phyloP scores from a whole-genome alignment of 1,140 invertebrate species.

The Drosophila tropicalis region DNA sequence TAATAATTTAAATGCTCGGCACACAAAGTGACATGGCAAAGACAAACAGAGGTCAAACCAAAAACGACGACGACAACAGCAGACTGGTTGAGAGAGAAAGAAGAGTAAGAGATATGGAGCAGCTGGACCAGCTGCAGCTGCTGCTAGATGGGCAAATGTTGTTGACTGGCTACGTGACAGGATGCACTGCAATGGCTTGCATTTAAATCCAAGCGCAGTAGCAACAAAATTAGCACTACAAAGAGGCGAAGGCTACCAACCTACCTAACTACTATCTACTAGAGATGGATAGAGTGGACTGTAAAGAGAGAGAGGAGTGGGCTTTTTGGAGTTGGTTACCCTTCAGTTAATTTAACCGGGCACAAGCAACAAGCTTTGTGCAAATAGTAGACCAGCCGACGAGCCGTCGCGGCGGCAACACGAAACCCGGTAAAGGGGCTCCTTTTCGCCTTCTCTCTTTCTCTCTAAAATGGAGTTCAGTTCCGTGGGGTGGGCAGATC shows the following conservation, averaged over 20 bases:
- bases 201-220: slow-evolving; percentile 73
- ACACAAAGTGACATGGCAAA: slow-evolving; percentile 79
- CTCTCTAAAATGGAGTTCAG: slow-evolving; percentile 13
- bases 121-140: slow-evolving; percentile 23
- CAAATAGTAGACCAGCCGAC: slow-evolving; percentile 67
- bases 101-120: not conserved
- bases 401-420: slow-evolving; percentile 24
- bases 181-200: slow-evolving; percentile 72
- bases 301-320: not conserved
- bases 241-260: slow-evolving; percentile 41
- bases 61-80: not conserved
- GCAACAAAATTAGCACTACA: slow-evolving; percentile 78
- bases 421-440: slow-evolving; percentile 12
- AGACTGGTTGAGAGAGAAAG: not conserved
- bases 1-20: slow-evolving; percentile 82
- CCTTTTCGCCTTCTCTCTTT: not conserved
- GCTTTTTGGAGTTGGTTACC: slow-evolving; percentile 10
- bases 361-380: slow-evolving; percentile 66
- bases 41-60: slow-evolving; percentile 77
- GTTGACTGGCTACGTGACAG: slow-evolving; percentile 68
- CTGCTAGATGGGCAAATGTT: slow-evolving; percentile 61
- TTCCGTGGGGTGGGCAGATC: slow-evolving; percentile 27
- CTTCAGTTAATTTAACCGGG: slow-evolving; percentile 74
- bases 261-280: not conserved
- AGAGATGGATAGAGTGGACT: slow-evolving; percentile 13